These are phyloP conservation scores for Thera obeliscata DNA, from an alignment of 2,888 invertebrate genomes.

Conservation along the genomic window DNA sequence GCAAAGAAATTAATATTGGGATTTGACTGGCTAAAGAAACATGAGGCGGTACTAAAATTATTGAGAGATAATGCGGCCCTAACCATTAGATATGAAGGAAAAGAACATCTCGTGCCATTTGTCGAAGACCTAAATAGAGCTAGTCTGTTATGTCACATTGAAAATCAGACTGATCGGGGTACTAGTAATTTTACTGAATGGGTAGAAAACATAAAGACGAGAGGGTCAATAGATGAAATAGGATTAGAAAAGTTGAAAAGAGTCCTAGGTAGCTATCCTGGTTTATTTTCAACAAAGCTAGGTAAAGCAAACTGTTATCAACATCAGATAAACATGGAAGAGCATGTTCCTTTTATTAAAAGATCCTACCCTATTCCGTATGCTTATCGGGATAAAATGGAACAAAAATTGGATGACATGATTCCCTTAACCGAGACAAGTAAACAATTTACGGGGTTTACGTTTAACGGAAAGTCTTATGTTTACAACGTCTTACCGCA, in stretches of 20 bases:
- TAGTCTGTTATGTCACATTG: too few relatives aligned
- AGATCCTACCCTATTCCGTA: slow-evolving; percentile 40
- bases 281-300: slow-evolving; percentile 19
- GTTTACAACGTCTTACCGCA: slow-evolving; percentile 22
- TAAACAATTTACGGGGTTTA: slow-evolving; percentile 16
- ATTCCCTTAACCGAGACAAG: slow-evolving; percentile 14
- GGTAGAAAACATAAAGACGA: not conserved
- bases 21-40: too few relatives aligned
- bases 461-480: slow-evolving; percentile 23
- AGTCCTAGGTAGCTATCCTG: not conserved
- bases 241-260: not conserved
- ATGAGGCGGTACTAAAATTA: too few relatives aligned
- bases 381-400: slow-evolving; percentile 38
- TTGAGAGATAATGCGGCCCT: too few relatives aligned
- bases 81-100: too few relatives aligned
- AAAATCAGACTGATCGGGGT: too few relatives aligned
- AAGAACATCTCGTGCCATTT: too few relatives aligned
- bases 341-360: slow-evolving; percentile 32
- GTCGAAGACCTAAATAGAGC: too few relatives aligned
- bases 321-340: slow-evolving; percentile 36
- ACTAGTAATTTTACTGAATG: too few relatives aligned
- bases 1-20: too few relatives aligned
- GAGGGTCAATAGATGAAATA: not conserved
- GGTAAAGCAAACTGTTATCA: slow-evolving; percentile 39
- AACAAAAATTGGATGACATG: slow-evolving; percentile 36